Evolutionary conservation across 2,888 invertebrate genomes (phyloP).

Genomic region (Hetaerina titia): DNA sequence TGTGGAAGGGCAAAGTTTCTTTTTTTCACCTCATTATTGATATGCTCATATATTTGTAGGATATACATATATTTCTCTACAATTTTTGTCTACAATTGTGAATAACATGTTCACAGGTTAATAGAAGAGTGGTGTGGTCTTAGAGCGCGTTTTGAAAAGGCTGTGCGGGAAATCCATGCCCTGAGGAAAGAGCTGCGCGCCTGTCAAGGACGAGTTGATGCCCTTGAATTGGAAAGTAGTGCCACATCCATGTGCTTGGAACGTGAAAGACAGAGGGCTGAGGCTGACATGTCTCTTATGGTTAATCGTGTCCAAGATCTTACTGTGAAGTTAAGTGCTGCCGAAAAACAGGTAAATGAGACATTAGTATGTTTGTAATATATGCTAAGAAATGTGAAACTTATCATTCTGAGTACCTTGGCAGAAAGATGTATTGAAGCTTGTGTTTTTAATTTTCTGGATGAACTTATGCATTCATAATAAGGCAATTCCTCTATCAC

Average conservation of each 20-base stretch:
- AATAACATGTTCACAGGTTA: constrained; percentile 77
- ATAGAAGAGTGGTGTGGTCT: constrained; percentile 90
- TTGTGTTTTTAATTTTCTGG: no score
- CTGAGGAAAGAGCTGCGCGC: constrained; percentile 90
- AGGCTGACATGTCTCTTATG: constrained; percentile 80
- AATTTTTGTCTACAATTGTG: neutral
- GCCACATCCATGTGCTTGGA: constrained; percentile 36
- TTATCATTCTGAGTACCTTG: no score
- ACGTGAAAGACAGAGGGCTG: constrained; percentile 70
- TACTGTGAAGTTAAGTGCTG: constrained; percentile 88
- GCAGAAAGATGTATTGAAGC: no score
- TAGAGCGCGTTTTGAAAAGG: constrained; percentile 88
- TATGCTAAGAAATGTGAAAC: no score
- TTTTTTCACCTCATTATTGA: no score
- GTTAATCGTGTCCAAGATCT: constrained; percentile 89
- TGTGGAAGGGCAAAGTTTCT: no score
- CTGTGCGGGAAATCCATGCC: constrained; percentile 89
- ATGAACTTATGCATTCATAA: no score
- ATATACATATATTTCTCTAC: no score
- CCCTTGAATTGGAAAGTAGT: constrained; percentile 87
- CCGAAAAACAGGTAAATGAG: constrained; percentile 86
- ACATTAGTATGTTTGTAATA: no score
- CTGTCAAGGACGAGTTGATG: constrained; percentile 89
- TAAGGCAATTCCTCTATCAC: no score
- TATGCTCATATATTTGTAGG: no score